Evolutionary conservation across 1,140 invertebrate species (phyloP).

Genomic region (Brachionus calyciflorus): DNA sequence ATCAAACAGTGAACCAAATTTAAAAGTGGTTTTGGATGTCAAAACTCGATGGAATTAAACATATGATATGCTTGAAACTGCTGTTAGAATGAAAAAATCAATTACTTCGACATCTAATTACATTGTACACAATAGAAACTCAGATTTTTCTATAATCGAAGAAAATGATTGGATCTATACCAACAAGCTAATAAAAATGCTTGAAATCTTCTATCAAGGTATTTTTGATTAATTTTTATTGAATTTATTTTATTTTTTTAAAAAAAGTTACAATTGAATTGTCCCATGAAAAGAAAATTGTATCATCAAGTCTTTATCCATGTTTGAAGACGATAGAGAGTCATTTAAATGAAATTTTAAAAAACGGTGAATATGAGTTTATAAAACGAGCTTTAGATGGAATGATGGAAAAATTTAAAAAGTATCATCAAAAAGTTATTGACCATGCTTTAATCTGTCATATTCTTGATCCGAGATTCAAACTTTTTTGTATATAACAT

Average conservation of each 20-base stretch:
- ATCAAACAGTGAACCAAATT: neutral
- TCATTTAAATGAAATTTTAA: too few relatives aligned
- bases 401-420: too few relatives aligned
- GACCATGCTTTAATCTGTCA: too few relatives aligned
- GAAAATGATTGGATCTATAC: neutral
- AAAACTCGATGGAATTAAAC: neutral
- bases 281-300: neutral
- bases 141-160: neutral
- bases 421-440: too few relatives aligned
- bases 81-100: neutral
- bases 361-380: too few relatives aligned
- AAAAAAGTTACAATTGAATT: neutral
- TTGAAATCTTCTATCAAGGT: slow-evolving; percentile 1
- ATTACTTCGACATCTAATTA: neutral
- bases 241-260: neutral
- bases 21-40: slow-evolving; percentile 12
- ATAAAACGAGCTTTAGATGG: too few relatives aligned
- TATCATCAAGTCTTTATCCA: neutral
- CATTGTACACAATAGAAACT: neutral
- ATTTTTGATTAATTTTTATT: neutral
- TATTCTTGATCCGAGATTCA: too few relatives aligned
- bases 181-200: neutral
- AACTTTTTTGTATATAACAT: too few relatives aligned
- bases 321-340: neutral
- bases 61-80: neutral